phyloP scores from a whole-genome alignment of 1,140 invertebrate genomes.

The Belonocnema kinseyi region DNA sequence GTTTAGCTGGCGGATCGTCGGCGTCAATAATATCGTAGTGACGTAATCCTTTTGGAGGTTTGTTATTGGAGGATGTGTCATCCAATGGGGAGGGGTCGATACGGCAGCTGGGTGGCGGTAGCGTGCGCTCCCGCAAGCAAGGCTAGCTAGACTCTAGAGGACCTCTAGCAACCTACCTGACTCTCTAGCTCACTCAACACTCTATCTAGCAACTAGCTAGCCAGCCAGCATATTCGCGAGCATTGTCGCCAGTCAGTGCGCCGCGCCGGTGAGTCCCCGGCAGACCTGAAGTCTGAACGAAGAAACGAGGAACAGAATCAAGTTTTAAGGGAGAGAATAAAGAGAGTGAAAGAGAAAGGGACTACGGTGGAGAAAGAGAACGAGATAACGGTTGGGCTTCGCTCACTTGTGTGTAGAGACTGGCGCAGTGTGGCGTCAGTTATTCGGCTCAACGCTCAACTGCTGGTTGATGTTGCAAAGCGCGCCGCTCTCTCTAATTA shows the following conservation, averaged over 20 bases:
- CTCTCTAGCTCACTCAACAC: constrained; percentile 38
- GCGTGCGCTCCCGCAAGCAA: constrained; percentile 35
- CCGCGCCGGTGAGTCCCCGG: constrained; percentile 50
- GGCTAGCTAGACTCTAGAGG: neutral
- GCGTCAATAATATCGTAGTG: constrained; percentile 71
- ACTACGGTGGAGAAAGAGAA: constrained; percentile 44
- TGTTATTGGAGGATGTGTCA: constrained; percentile 72
- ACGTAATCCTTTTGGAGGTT: constrained; percentile 68
- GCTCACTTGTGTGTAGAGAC: constrained; percentile 37
- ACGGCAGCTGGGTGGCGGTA: constrained; percentile 59
- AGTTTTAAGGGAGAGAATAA: constrained; percentile 31
- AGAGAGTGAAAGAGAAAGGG: constrained; percentile 38
- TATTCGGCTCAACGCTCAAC: constrained; percentile 56
- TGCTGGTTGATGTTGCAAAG: constrained; percentile 49
- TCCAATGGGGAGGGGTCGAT: constrained; percentile 70
- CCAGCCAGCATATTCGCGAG: constrained; percentile 24
- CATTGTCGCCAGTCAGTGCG: neutral
- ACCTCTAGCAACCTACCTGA: too few species aligned
- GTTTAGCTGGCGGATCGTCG: constrained; percentile 51
- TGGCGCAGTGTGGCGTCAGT: constrained; percentile 59
- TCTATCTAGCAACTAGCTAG: constrained; percentile 17
- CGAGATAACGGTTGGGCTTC: constrained; percentile 55
- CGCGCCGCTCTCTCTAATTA: constrained; percentile 29
- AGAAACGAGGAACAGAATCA: constrained; percentile 25
- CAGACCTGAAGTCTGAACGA: constrained; percentile 33